A percentile compares a stretch with the other conserved stretches of the same genome.
phyloP scores from a whole-genome alignment of 2,888 invertebrate genomes.

The Steinernema hermaphroditum region DNA sequence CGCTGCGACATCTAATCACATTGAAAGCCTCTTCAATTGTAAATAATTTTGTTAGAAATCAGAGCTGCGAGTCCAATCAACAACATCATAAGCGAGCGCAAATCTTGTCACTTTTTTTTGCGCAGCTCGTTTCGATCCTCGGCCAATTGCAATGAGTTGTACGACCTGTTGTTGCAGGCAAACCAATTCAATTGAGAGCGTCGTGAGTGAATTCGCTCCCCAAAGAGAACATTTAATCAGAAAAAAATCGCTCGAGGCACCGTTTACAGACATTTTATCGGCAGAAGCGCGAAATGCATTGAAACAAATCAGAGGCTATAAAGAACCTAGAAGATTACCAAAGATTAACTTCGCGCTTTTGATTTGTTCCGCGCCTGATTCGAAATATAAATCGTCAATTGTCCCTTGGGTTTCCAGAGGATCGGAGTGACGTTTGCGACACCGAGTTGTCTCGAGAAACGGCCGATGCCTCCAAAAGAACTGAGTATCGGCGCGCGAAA shows the following conservation, averaged over 20 bases:
- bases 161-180: slow-evolving; percentile 25
- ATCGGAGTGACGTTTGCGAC: background rate
- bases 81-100: background rate
- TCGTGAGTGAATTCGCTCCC: background rate
- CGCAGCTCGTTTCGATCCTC: background rate
- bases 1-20: slow-evolving; percentile 17
- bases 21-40: slow-evolving; percentile 30
- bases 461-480: background rate
- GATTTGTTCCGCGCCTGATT: background rate
- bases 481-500: slow-evolving; percentile 1
- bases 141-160: background rate
- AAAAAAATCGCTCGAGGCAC: slow-evolving; percentile 8
- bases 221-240: slow-evolving; percentile 18
- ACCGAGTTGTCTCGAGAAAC: background rate
- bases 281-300: background rate
- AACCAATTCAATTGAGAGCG: slow-evolving; percentile 23
- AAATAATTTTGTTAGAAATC: slow-evolving; percentile 27
- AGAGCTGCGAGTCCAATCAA: slow-evolving; percentile 14
- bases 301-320: background rate
- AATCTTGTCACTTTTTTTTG: slow-evolving; percentile 8
- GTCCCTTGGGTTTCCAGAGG: slow-evolving; percentile 2
- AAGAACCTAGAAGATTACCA: too few species aligned
- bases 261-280: background rate
- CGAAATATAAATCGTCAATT: background rate
- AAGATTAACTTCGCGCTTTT: too few species aligned